Percentiles rank a stretch among this genome's conserved stretches.
phyloP scores from a whole-genome alignment of 2,113 vertebrate genomes.

The Ameiurus melas region DNA sequence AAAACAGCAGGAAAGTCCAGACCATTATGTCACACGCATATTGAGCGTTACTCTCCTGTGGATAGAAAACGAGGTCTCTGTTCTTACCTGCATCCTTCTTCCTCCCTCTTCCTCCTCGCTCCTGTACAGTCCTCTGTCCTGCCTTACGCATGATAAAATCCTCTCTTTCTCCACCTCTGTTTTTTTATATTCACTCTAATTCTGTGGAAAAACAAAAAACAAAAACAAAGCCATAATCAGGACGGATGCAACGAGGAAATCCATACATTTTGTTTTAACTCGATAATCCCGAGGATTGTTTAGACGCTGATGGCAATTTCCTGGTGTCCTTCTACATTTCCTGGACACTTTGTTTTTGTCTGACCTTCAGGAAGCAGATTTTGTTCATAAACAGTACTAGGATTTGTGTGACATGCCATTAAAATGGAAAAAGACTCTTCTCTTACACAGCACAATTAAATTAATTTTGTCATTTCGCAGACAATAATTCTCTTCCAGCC shows the following conservation, averaged over 20 bases:
- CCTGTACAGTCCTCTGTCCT: conserved; percentile 36
- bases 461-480: too few species aligned
- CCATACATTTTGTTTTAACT: neutral
- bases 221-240: neutral
- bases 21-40: too few species aligned
- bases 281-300: neutral
- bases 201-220: neutral
- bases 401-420: neutral
- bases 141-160: conserved; percentile 43
- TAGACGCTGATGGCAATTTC: neutral
- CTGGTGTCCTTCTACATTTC: conserved; percentile 4
- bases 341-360: neutral
- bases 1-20: neutral
- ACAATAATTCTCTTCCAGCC: neutral
- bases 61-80: neutral
- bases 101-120: conserved; percentile 38
- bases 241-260: neutral
- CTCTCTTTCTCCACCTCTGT: neutral
- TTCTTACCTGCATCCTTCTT: conserved; percentile 45
- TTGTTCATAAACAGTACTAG: neutral
- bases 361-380: neutral
- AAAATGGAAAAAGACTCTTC: neutral
- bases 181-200: neutral
- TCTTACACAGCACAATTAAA: neutral
- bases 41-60: neutral